Evolutionary conservation across 1,140 invertebrate species (phyloP).

Genomic region (Scaptodrosophila lebanonensis): DNA sequence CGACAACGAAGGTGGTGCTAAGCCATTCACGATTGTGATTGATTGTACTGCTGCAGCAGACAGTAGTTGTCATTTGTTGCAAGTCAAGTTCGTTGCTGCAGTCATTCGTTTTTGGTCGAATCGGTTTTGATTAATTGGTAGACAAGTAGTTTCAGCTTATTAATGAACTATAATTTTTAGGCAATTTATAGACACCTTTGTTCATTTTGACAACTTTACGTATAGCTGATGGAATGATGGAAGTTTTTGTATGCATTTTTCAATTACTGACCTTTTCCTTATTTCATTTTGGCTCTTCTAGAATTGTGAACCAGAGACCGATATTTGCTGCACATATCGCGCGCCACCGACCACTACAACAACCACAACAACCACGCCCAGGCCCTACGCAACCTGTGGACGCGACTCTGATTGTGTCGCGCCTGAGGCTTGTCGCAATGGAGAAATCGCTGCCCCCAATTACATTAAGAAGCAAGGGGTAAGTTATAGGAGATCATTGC

Average conservation of each 20-base stretch:
- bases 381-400: constrained; percentile 47
- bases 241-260: neutral
- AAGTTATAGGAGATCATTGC: constrained; percentile 32
- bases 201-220: neutral
- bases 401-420: constrained; percentile 63
- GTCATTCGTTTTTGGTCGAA: constrained; percentile 22
- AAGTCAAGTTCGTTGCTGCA: constrained; percentile 29
- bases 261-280: neutral
- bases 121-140: no score
- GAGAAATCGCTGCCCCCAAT: constrained; percentile 62
- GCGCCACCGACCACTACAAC: constrained; percentile 44
- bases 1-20: neutral
- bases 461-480: constrained; percentile 63
- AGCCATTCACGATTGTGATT: constrained; percentile 25
- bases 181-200: constrained; percentile 1
- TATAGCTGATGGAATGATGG: neutral
- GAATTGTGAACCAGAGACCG: constrained; percentile 60
- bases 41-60: constrained; percentile 27
- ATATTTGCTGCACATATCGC: constrained; percentile 64
- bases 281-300: constrained; percentile 9
- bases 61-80: constrained; percentile 19
- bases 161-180: constrained; percentile 1
- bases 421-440: constrained; percentile 59
- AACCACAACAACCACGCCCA: constrained; percentile 47
- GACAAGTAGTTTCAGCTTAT: neutral